A percentile compares a stretch with the other conserved stretches of the same genome.
Conservation (phyloP, 2,797 vertebrate genomes). For the Buphagus erythrorhynchus region DNA sequence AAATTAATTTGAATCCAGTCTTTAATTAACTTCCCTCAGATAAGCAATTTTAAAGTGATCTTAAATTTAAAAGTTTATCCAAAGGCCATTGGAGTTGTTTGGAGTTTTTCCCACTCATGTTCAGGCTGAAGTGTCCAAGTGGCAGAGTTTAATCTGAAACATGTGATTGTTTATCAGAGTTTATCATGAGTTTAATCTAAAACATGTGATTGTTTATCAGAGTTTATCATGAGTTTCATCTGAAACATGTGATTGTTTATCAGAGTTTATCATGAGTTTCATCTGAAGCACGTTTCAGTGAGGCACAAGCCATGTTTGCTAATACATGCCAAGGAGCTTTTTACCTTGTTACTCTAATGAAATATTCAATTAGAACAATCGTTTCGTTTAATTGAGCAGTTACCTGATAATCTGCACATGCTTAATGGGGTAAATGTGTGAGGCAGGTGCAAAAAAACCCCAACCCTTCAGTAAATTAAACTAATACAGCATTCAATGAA, state of each 20-base stretch:
- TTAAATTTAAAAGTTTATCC: background rate
- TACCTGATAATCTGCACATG: constrained; percentile 18
- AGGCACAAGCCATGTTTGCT: background rate
- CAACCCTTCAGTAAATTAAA: constrained; percentile 48
- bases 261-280: background rate
- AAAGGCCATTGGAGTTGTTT: background rate
- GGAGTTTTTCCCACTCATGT: background rate
- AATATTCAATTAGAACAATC: constrained; percentile 60
- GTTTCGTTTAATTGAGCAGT: constrained; percentile 60
- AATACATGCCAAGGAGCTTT: constrained; percentile 27
- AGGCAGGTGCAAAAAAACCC: constrained; percentile 47
- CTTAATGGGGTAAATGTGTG: constrained; percentile 38
- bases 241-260: background rate
- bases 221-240: background rate
- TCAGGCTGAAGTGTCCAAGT: background rate
- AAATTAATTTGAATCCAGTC: background rate
- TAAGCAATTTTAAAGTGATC: background rate
- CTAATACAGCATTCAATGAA: constrained; percentile 36
- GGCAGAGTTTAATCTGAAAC: background rate
- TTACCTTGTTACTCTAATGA: constrained; percentile 34
- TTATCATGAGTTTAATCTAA: too few species aligned
- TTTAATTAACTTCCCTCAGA: background rate
- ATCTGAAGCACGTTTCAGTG: background rate
- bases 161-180: background rate
- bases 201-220: background rate